These are phyloP conservation scores for Lamellibrachia satsuma DNA, from an alignment of 2,888 invertebrate genomes.

Conservation along the genomic window DNA sequence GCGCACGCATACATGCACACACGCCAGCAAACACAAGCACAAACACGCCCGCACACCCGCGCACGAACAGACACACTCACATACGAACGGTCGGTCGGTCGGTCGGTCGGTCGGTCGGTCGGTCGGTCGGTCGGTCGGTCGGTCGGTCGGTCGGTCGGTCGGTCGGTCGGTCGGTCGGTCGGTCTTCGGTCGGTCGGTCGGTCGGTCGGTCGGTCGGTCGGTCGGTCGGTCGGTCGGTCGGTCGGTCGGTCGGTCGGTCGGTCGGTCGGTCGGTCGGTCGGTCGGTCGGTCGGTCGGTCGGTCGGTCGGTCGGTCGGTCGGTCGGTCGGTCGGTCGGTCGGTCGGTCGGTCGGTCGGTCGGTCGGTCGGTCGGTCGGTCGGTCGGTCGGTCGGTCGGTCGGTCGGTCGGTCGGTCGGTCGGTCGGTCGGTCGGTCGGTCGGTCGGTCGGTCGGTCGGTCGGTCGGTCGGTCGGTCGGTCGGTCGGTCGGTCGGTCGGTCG, in stretches of 20 bases:
- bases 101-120: too few relatives aligned
- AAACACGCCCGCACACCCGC: neutral
- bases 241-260: neutral
- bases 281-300: neutral
- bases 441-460: neutral
- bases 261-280: neutral
- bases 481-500: neutral
- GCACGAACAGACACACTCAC: too few relatives aligned
- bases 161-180: too few relatives aligned
- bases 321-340: neutral
- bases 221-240: neutral
- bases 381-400: neutral
- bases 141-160: too few relatives aligned
- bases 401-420: neutral
- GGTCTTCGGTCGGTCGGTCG: neutral
- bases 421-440: neutral
- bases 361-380: neutral
- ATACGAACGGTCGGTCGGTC: neutral
- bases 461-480: neutral
- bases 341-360: neutral
- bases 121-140: neutral
- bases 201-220: neutral
- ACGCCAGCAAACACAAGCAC: neutral
- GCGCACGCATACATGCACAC: neutral
- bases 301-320: neutral